Conservation (phyloP, 2,113 vertebrate genomes). For the Hippocampus abdominalis region DNA sequence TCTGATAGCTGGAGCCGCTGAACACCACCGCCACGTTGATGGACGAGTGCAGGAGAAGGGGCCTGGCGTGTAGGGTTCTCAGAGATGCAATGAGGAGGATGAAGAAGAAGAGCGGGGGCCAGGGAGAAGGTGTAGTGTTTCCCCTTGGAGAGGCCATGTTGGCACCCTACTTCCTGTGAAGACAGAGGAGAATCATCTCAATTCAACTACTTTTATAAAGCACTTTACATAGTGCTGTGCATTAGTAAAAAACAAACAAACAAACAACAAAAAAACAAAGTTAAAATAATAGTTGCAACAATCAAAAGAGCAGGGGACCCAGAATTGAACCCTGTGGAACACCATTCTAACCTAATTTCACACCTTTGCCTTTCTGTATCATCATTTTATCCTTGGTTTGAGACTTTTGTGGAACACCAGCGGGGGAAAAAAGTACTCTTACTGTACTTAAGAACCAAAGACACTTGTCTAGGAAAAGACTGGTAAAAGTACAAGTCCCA, state of each 20-base stretch:
- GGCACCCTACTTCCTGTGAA: slow-evolving; percentile 68
- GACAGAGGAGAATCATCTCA: background rate
- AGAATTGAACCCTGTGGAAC: no score
- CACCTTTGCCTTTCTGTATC: slow-evolving; percentile 34
- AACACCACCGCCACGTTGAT: slow-evolving; percentile 85
- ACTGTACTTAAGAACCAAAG: no score
- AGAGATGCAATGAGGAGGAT: slow-evolving; percentile 53
- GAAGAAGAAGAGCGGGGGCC: slow-evolving; percentile 52
- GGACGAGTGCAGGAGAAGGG: slow-evolving; percentile 68
- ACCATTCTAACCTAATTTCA: background rate
- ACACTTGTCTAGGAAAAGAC: no score
- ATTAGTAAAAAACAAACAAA: no score
- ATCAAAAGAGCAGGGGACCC: no score
- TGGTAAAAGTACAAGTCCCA: no score
- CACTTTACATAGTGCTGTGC: no score
- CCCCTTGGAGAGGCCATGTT: slow-evolving; percentile 67
- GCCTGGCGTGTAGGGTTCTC: slow-evolving; percentile 54
- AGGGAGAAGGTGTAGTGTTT: slow-evolving; percentile 48
- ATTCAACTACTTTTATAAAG: no score
- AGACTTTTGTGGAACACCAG: slow-evolving; percentile 19
- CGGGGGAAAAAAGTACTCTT: no score
- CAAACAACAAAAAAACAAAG: no score
- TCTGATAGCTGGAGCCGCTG: slow-evolving; percentile 81
- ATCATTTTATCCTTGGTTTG: slow-evolving; percentile 45
- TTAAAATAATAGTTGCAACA: no score